Conservation (phyloP, 64 coral and sea anemone species). For the Actinia tenebrosa region DNA sequence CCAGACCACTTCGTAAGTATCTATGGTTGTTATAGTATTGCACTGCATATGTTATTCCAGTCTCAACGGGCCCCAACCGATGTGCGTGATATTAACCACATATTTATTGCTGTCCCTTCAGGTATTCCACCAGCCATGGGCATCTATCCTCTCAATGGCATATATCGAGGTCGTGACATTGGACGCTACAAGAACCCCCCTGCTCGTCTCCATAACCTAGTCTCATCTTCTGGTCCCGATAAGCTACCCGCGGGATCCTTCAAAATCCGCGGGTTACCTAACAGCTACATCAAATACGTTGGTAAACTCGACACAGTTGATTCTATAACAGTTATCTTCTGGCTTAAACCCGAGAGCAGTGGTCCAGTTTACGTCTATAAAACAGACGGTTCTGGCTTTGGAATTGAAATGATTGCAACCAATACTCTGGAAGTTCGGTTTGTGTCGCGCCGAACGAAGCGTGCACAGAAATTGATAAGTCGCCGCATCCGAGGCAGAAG, state of each 20-base stretch:
- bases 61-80: too few species aligned
- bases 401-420: conserved; percentile 32
- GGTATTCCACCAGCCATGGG: conserved; percentile 54
- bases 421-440: conserved; percentile 39
- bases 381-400: conserved; percentile 48
- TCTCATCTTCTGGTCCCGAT: conserved; percentile 54
- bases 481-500: conserved; percentile 27
- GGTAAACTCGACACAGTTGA: conserved; percentile 63
- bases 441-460: conserved; percentile 27
- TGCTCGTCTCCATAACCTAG: conserved; percentile 47
- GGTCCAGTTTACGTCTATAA: conserved; percentile 75
- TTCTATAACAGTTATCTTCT: conserved; percentile 61
- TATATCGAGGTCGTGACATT: conserved; percentile 64
- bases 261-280: conserved; percentile 50
- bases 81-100: not conserved
- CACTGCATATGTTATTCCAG: too few species aligned
- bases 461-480: not conserved
- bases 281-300: conserved; percentile 70
- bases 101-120: not conserved
- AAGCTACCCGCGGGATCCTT: conserved; percentile 57
- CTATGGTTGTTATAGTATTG: not conserved
- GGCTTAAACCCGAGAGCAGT: conserved; percentile 58
- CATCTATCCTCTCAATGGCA: conserved; percentile 61
- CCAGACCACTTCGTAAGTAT: not conserved
- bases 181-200: conserved; percentile 63